phyloP scores from a whole-genome alignment of 1,140 invertebrate species.

The Plodia interpunctella region DNA sequence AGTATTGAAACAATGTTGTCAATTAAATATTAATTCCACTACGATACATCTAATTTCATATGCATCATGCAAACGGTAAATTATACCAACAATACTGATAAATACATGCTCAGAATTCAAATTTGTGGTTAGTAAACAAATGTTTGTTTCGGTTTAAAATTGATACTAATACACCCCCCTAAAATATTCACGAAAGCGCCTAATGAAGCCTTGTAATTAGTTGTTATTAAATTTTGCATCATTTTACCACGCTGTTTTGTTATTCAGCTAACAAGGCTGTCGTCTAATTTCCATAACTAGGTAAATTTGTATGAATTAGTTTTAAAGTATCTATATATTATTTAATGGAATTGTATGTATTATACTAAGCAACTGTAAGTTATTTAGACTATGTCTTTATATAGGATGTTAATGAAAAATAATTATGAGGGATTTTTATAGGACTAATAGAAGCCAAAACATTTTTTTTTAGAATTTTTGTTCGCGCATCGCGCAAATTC shows the following conservation, averaged over 20 bases:
- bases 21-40: background rate
- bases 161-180: background rate
- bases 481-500: too few relatives aligned
- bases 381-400: too few relatives aligned
- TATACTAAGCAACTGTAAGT: too few relatives aligned
- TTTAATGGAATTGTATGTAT: too few relatives aligned
- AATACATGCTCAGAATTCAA: conserved; percentile 2
- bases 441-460: too few relatives aligned
- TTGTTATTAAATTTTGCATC: background rate
- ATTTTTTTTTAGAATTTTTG: too few relatives aligned
- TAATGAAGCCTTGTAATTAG: background rate
- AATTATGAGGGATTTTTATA: too few relatives aligned
- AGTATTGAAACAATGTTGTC: background rate
- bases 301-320: too few relatives aligned
- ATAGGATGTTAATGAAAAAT: too few relatives aligned
- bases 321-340: too few relatives aligned
- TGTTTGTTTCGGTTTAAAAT: background rate
- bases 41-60: background rate
- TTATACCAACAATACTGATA: background rate
- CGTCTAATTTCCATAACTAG: too few relatives aligned
- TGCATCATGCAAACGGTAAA: background rate
- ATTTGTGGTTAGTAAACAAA: background rate
- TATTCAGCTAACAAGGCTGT: too few relatives aligned
- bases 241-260: background rate
- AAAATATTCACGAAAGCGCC: background rate